A percentile compares a stretch with the other conserved stretches of the same genome.
These are phyloP conservation scores for Cheilosia variabilis DNA, from an alignment of 2,888 invertebrate species.

Conservation along the genomic window DNA sequence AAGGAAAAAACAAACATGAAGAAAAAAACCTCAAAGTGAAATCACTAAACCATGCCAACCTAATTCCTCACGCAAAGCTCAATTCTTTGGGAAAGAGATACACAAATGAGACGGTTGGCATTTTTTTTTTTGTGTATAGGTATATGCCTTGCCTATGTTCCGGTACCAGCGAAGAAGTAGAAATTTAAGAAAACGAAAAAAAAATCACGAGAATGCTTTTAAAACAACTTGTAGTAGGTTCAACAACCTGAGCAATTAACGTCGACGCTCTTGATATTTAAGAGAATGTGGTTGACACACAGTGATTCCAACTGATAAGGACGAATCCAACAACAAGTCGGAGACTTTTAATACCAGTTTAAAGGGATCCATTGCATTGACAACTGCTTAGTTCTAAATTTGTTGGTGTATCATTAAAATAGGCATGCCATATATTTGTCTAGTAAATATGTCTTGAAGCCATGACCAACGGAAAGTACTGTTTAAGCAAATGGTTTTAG, in stretches of 20 bases:
- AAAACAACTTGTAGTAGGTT: conserved; percentile 8
- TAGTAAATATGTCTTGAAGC: too few species aligned
- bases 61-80: conserved; percentile 47
- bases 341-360: too few species aligned
- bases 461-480: too few species aligned
- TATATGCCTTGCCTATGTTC: conserved; percentile 7
- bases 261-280: background rate
- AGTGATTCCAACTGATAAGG: conserved; percentile 26
- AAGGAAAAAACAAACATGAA: conserved; percentile 2
- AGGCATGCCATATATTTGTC: too few species aligned
- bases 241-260: conserved; percentile 32
- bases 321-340: conserved; percentile 18
- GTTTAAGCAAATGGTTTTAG: too few species aligned
- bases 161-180: conserved; percentile 12
- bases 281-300: conserved; percentile 13
- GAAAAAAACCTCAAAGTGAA: conserved; percentile 40
- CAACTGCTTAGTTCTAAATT: too few species aligned
- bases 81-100: conserved; percentile 38
- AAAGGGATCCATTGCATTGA: too few species aligned
- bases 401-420: too few species aligned
- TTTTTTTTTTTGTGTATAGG: conserved; percentile 3
- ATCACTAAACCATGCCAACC: conserved; percentile 51
- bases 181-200: conserved; percentile 27
- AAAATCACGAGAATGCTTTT: conserved; percentile 29
- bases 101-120: conserved; percentile 47